Conservation (phyloP, 2,888 invertebrate species). For the Shargacucullia verbasci region DNA sequence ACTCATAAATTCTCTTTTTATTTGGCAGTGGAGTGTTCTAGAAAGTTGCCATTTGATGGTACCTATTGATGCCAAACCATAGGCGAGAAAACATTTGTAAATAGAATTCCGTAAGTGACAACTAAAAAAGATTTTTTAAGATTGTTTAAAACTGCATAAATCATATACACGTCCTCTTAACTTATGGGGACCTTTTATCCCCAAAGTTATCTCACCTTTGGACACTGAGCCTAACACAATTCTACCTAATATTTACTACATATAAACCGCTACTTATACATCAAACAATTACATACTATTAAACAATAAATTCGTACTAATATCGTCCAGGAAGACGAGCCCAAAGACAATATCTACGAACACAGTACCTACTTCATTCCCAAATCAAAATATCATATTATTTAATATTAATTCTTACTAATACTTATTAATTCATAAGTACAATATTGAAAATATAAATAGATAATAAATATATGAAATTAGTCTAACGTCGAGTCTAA, state of each 20-base stretch:
- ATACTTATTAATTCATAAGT: constrained; percentile 47
- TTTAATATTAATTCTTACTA: constrained; percentile 37
- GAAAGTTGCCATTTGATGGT: constrained; percentile 23
- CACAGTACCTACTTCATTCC: constrained; percentile 32
- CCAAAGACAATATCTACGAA: constrained; percentile 46
- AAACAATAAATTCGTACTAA: constrained; percentile 50
- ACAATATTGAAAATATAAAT: constrained; percentile 37
- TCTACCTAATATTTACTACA: constrained; percentile 34
- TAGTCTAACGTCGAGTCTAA: constrained; percentile 18
- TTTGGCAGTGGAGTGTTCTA: constrained; percentile 31
- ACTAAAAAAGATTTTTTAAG: too few species aligned
- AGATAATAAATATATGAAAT: constrained; percentile 35
- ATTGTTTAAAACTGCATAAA: too few species aligned
- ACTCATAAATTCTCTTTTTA: constrained; percentile 30
- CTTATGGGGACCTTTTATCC: background rate
- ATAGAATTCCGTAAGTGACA: too few species aligned
- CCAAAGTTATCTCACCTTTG: constrained; percentile 17
- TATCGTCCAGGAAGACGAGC: constrained; percentile 59
- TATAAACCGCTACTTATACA: constrained; percentile 36
- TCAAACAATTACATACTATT: constrained; percentile 29
- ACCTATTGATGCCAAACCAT: background rate
- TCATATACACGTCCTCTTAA: too few species aligned
- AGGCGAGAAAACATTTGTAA: constrained; percentile 30
- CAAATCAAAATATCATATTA: constrained; percentile 47
- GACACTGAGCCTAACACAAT: constrained; percentile 7